A percentile compares a stretch with the other conserved stretches of the same genome.
phyloP scores from a whole-genome alignment of 2,797 vertebrate genomes.

The Ciconia nigra region DNA sequence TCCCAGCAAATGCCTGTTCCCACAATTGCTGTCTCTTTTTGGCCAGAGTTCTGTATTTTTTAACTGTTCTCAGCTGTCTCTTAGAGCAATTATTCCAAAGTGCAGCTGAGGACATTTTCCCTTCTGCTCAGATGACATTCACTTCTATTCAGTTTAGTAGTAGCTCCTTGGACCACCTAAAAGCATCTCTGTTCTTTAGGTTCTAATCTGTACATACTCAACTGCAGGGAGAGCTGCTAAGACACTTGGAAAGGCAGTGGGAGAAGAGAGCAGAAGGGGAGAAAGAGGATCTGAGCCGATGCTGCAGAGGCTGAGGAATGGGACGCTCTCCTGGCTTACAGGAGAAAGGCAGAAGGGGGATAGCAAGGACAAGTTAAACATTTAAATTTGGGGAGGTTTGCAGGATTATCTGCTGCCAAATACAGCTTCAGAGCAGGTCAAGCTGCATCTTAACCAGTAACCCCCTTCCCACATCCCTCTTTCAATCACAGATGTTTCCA shows the following conservation, averaged over 20 bases:
- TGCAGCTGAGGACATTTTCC: conserved; percentile 29
- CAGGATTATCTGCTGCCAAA: not conserved
- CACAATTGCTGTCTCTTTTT: conserved; percentile 6
- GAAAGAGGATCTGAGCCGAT: not conserved
- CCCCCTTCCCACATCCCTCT: not conserved
- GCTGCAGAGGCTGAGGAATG: not conserved
- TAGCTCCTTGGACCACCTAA: not conserved
- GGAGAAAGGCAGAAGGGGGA: not conserved
- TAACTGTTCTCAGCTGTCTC: conserved; percentile 17
- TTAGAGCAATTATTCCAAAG: conserved; percentile 21
- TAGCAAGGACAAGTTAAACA: not conserved
- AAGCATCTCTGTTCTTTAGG: not conserved
- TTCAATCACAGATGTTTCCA: not conserved
- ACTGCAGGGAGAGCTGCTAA: not conserved
- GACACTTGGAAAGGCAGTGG: not conserved
- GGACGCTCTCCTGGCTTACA: not conserved
- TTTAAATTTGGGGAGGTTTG: not conserved
- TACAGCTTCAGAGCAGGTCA: not conserved
- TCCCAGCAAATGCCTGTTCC: conserved; percentile 3
- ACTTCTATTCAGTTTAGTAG: not conserved
- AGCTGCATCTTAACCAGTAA: not conserved
- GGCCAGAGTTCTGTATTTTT: conserved; percentile 39
- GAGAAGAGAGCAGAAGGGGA: not conserved
- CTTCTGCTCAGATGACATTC: conserved; percentile 39
- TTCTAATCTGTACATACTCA: not conserved